Base-by-base conservation (phyloP, 2,888 invertebrate genomes). In the Hypomecis atomaria region DNA sequence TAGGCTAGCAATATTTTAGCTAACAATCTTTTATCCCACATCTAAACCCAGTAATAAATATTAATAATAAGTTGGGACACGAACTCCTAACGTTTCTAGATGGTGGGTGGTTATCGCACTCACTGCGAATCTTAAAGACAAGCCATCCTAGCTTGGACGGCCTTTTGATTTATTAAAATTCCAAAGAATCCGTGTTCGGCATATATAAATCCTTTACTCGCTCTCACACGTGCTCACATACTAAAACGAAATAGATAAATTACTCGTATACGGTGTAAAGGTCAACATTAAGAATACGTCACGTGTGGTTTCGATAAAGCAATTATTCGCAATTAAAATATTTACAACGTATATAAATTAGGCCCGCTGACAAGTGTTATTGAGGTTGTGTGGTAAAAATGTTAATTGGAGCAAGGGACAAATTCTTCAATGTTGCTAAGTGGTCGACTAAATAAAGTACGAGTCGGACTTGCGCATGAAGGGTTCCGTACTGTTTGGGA, bases 121-220 rank as follows among this genome's bases (percentile, higher is more conserved):
- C 44, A 62, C 47, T 5, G 58, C 61, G 65, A 66, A 62, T 66
- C 40, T 55, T 58, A 65, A 65, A 65, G 57, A 54, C 58, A 42
- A 55, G 43, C 34, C 53, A 53, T 8, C 34, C 6, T 13, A 23
- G n/a, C 34, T 59, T 60, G 38, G 56, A 49, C 63, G 52, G 59
- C 45, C 40, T 52, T 52, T 65, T 67, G 70, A 70, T 70, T 69
- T 70, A 70, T 70, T 68, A 54, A 70, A 71, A 71, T 68, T 68
- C 66, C 71, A 49, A 56, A 47, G 45, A 52, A 69, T 59, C 64
- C 71, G 65, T 71, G 68, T 62, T 59, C 59, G 53, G 70, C 62
- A 72, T 72, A 59, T 49, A 67, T 70, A 62, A 65, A 67, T 62
- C 61, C 59, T 61, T 55, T 45, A 64, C 63, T 66, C 48, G 44